phyloP scores from a whole-genome alignment of 2,888 invertebrate species.

The Maniola hyperantus region DNA sequence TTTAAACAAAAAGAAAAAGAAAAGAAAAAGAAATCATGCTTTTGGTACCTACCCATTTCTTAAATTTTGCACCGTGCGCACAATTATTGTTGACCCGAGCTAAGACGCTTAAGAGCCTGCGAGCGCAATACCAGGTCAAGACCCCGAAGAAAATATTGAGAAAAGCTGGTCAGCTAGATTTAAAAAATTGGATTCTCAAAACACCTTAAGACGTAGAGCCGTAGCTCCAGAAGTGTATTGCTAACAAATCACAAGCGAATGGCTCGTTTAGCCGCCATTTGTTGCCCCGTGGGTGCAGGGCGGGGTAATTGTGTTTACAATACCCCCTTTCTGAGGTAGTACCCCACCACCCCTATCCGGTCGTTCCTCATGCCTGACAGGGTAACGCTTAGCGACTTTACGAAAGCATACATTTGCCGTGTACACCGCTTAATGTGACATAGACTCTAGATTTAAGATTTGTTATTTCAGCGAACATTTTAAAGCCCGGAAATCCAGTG shows the following conservation, averaged over 20 bases:
- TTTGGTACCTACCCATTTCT: too few species aligned
- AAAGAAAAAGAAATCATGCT: too few species aligned
- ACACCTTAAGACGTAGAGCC: slow-evolving; percentile 56
- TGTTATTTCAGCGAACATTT: slow-evolving; percentile 26
- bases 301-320: slow-evolving; percentile 75
- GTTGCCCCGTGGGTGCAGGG: slow-evolving; percentile 59
- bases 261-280: slow-evolving; percentile 81
- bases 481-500: slow-evolving; percentile 1
- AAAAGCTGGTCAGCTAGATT: not conserved
- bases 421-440: slow-evolving; percentile 35
- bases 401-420: slow-evolving; percentile 43
- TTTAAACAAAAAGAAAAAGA: too few species aligned
- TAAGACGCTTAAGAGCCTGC: too few species aligned
- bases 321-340: slow-evolving; percentile 52
- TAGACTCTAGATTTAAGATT: slow-evolving; percentile 28
- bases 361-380: slow-evolving; percentile 75
- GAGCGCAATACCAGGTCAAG: too few species aligned
- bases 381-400: slow-evolving; percentile 71
- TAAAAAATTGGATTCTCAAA: slow-evolving; percentile 33
- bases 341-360: slow-evolving; percentile 55
- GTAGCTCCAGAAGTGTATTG: slow-evolving; percentile 81
- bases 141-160: too few species aligned
- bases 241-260: slow-evolving; percentile 81
- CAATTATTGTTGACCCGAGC: too few species aligned
- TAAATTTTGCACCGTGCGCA: too few species aligned